Base-by-base conservation (phyloP, 2,797 vertebrate species). In the Sarcoramphus papa region DNA sequence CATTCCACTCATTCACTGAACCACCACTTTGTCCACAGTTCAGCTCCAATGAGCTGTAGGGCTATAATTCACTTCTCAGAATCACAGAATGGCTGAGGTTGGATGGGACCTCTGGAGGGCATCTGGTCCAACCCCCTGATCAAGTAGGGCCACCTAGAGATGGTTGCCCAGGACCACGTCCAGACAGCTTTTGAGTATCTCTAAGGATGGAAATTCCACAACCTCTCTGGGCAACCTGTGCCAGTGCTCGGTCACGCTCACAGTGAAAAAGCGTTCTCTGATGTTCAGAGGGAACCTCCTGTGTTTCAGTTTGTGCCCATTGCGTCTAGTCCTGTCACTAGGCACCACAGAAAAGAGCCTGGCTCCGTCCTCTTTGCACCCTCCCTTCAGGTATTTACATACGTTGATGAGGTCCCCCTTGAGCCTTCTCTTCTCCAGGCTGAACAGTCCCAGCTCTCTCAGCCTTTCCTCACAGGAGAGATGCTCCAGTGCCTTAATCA, bases 211-310 rank as follows among this genome's bases (percentile, higher is more conserved):
- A 84, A 3, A 40, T 30, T 72, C 23, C 41, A 28, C 31, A 45
- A 6, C 23, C 25, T 41, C 43, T 50, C 40, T 31, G 43, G 12
- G 22, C 28, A 70, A 4, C 25, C 14, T 40, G 0, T 48, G 7
- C 6, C 3, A 1, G 28, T 15, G 8, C 13, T 64, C 6, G 1
- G 37, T 37, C 57, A 64, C 8, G 5, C 3, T 23, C 13, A 6
- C 7, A 27, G 31, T 7, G 5, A 60, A 86, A 57, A 90, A 31
- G 3, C 0, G 0, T 72, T 64, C 89, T 9, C n/a, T 53, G 45
- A 30, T 0, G 0, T 68, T 73, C 53, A 45, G 28, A 82, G 4
- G 18, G 18, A 48, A 35, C 9, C 5, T 53, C 7, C 15, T 10
- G 16, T 4, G 2, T 33, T 78, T 64, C 33, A 47, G 6, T n/a